phyloP scores from a whole-genome alignment of 2,888 invertebrate species.

The Theodoxus fluviatilis region DNA sequence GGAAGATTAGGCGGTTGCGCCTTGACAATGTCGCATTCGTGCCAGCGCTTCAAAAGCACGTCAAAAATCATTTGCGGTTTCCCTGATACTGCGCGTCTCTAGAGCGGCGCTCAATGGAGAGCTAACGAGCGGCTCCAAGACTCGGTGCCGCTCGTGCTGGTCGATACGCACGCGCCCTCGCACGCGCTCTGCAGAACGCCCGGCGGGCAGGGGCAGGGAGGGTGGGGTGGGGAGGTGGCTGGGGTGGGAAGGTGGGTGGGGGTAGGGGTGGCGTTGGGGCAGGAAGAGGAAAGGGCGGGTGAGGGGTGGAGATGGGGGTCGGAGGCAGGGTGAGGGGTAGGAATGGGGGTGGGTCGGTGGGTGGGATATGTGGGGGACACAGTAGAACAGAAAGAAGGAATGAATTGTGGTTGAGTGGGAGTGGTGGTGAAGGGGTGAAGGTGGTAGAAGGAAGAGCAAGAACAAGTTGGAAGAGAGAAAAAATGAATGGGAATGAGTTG shows the following conservation, averaged over 20 bases:
- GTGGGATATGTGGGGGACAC: background rate
- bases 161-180: too few species aligned
- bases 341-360: too few species aligned
- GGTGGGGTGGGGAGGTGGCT: background rate
- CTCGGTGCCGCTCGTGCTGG: too few species aligned
- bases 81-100: too few species aligned
- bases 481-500: background rate
- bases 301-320: background rate
- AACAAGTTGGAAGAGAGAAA: background rate
- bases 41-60: conserved; percentile 27
- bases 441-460: background rate
- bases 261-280: background rate
- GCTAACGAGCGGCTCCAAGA: too few species aligned
- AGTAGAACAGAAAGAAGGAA: background rate
- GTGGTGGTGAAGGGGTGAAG: too few species aligned
- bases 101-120: too few species aligned
- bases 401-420: background rate
- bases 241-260: too few species aligned
- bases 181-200: too few species aligned
- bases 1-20: conserved; percentile 24
- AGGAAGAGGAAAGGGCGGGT: conserved; percentile 11
- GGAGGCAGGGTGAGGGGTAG: background rate
- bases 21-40: conserved; percentile 25
- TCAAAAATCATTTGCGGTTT: conserved; percentile 30
- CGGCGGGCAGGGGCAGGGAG: background rate